Conservation (phyloP, 2,113 vertebrate species). For the Vimba vimba region DNA sequence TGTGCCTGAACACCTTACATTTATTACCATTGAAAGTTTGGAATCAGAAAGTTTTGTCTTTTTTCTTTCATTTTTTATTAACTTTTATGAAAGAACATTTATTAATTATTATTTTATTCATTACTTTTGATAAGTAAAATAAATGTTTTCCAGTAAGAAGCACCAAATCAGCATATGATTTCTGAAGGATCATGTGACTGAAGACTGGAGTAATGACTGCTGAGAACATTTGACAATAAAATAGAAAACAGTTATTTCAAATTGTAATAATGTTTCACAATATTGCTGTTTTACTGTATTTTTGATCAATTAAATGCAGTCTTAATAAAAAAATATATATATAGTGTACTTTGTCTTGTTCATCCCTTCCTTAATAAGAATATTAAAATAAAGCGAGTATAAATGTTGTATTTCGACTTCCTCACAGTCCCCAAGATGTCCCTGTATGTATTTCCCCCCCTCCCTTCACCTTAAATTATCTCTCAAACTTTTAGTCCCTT, state of each 20-base stretch:
- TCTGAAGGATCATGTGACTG: neutral
- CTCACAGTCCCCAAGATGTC: neutral
- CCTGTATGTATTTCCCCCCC: slow-evolving; percentile 3
- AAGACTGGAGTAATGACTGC: neutral
- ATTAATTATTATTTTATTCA: no score
- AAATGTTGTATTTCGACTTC: slow-evolving; percentile 1
- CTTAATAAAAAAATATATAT: neutral
- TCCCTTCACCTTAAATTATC: slow-evolving; percentile 5
- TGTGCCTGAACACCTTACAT: neutral
- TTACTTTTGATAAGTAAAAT: no score
- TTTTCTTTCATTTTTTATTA: no score
- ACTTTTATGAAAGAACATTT: no score
- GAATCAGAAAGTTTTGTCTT: neutral
- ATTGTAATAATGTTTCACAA: neutral
- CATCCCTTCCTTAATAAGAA: neutral
- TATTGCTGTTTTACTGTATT: neutral
- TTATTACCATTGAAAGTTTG: neutral
- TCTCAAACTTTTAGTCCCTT: neutral
- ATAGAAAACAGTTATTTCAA: neutral
- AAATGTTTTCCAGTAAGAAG: no score
- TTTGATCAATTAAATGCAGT: neutral
- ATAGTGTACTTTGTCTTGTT: neutral
- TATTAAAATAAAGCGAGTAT: neutral
- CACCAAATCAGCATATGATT: neutral
- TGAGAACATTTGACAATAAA: neutral